Conservation (phyloP, 2,113 vertebrate species). For the Chionodraco myersi region DNA sequence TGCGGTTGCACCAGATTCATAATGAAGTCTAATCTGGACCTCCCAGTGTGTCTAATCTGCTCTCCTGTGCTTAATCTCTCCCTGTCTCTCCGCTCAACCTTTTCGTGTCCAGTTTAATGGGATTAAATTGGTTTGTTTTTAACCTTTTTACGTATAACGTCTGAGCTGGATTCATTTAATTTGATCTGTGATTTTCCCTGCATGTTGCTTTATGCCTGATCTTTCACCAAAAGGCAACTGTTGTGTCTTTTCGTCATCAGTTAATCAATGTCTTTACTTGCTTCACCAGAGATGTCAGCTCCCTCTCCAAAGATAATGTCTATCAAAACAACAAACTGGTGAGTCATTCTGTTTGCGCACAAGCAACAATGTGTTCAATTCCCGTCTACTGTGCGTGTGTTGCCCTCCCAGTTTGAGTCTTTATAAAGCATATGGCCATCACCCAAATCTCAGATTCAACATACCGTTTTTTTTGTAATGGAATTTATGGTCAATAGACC, state of each 20-base stretch:
- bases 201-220: not conserved
- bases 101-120: constrained; percentile 35
- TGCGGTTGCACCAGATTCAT: not conserved
- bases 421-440: too few species aligned
- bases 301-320: constrained; percentile 89
- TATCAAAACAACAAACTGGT: constrained; percentile 93
- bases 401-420: too few species aligned
- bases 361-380: not conserved
- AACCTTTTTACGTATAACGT: not conserved
- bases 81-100: constrained; percentile 16
- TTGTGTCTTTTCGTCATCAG: not conserved
- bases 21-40: constrained; percentile 42
- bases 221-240: too few species aligned
- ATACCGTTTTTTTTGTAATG: too few species aligned
- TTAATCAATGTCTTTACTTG: constrained; percentile 32
- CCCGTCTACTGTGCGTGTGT: too few species aligned
- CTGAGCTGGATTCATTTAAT: not conserved
- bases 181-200: not conserved
- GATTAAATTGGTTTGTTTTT: constrained; percentile 40
- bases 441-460: too few species aligned
- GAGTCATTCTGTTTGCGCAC: constrained; percentile 71
- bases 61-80: constrained; percentile 41
- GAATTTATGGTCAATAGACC: too few species aligned
- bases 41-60: constrained; percentile 42
- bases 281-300: constrained; percentile 88